Evolutionary conservation across 2,113 vertebrate species (phyloP).

Genomic region (Bolborhynchus lineola): DNA sequence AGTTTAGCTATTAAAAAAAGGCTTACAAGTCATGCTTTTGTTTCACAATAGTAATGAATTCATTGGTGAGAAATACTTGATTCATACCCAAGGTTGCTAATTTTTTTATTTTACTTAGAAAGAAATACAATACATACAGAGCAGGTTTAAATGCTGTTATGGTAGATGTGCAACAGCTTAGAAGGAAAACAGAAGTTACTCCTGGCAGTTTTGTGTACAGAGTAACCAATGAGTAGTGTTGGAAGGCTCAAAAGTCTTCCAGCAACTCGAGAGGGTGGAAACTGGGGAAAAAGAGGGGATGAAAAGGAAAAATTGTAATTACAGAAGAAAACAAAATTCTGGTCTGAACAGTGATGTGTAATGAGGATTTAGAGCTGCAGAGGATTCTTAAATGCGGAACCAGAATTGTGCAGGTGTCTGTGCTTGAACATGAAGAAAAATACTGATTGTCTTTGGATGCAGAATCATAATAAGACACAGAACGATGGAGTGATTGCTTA

Average conservation of each 20-base stretch:
- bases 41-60: not conserved
- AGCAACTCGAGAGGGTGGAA: not conserved
- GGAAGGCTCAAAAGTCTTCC: not conserved
- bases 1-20: fast-evolving
- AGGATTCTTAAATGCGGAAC: not conserved
- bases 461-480: not conserved
- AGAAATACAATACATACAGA: fast-evolving
- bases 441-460: not conserved
- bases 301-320: not conserved
- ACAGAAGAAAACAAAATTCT: not conserved
- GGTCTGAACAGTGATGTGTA: not conserved
- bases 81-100: not conserved
- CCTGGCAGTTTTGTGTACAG: not conserved
- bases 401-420: not conserved
- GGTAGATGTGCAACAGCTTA: not conserved
- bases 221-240: not conserved
- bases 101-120: not conserved
- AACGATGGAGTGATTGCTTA: not conserved
- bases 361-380: not conserved
- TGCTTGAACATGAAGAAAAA: not conserved
- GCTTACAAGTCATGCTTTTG: not conserved
- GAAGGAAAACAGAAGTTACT: not conserved
- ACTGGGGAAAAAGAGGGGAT: not conserved
- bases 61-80: not conserved
- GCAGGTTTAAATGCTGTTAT: not conserved